Conservation (phyloP, 2,797 vertebrate species). For the Acanthornis magna region DNA sequence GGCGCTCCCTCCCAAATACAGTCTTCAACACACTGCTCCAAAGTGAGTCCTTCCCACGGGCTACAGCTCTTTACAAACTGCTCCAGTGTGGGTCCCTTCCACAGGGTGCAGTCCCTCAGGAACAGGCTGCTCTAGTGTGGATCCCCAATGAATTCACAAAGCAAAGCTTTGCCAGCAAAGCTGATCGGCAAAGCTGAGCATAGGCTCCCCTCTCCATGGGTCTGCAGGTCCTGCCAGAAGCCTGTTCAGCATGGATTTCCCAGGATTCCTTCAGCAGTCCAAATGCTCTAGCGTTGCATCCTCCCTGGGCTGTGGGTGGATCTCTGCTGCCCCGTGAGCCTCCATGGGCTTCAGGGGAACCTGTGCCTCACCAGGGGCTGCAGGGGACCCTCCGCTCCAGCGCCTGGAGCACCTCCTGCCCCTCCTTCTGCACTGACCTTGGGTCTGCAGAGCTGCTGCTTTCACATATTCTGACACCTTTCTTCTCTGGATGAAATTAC, state of each 20-base stretch:
- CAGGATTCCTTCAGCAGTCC: neutral
- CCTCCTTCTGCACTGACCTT: neutral
- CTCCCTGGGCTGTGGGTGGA: neutral
- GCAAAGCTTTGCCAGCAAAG: neutral
- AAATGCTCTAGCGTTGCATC: accelerated
- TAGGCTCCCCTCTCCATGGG: neutral
- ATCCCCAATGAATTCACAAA: no score
- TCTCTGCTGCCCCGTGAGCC: neutral
- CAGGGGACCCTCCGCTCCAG: neutral
- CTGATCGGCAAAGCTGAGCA: neutral
- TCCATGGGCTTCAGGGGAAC: neutral
- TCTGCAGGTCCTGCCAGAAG: no score
- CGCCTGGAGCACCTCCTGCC: neutral
- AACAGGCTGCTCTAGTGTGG: neutral
- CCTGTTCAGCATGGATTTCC: neutral
- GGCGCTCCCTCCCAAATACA: neutral
- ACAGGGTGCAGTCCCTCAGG: neutral
- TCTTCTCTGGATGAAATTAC: neutral
- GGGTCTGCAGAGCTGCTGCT: neutral
- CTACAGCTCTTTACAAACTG: neutral
- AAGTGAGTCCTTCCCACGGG: accelerated
- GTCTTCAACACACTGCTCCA: neutral
- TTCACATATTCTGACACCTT: neutral
- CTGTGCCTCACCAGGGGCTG: neutral
- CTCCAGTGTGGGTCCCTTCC: neutral